A percentile compares a stretch with the other conserved stretches of the same genome.
phyloP scores from a whole-genome alignment of 2,113 vertebrate genomes.

The Rhipidura dahli region DNA sequence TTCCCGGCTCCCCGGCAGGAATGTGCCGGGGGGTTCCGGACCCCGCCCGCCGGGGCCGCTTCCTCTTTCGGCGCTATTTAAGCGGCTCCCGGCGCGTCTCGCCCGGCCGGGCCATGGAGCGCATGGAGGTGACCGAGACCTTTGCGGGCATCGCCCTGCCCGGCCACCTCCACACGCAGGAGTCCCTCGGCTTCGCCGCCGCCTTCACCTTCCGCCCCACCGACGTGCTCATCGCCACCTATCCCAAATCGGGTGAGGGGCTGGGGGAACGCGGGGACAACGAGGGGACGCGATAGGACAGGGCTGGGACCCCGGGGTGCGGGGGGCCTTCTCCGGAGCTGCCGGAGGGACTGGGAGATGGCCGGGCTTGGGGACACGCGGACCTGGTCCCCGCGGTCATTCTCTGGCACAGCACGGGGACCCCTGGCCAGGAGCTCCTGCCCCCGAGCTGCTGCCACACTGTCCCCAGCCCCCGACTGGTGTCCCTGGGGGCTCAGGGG shows the following conservation, averaged over 20 bases:
- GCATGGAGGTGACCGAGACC: slow-evolving; percentile 74
- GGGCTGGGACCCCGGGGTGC: neutral
- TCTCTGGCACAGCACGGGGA: neutral
- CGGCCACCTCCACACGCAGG: slow-evolving; percentile 80
- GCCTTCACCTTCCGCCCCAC: slow-evolving; percentile 74
- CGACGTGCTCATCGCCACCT: slow-evolving; percentile 81
- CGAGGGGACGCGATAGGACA: neutral
- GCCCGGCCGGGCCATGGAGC: slow-evolving; percentile 64
- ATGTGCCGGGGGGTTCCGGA: neutral
- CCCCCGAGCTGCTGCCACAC: neutral
- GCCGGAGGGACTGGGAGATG: neutral
- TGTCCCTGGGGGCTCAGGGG: neutral
- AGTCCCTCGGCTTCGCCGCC: slow-evolving; percentile 73
- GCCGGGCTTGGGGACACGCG: neutral
- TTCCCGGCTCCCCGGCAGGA: neutral
- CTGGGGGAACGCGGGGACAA: neutral
- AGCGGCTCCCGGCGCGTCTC: neutral
- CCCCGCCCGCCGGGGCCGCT: neutral
- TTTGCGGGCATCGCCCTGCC: slow-evolving; percentile 75
- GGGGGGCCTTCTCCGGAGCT: neutral
- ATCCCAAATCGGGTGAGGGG: slow-evolving; percentile 84
- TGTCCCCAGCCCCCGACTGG: neutral
- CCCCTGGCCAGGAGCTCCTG: too few relatives aligned
- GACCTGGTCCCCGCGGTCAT: neutral
- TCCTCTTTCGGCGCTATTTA: slow-evolving; percentile 46